A percentile compares a stretch with the other conserved stretches of the same genome.
Evolutionary conservation across 2,797 vertebrate genomes (phyloP).

Genomic region (Poeciliopsis infans): DNA sequence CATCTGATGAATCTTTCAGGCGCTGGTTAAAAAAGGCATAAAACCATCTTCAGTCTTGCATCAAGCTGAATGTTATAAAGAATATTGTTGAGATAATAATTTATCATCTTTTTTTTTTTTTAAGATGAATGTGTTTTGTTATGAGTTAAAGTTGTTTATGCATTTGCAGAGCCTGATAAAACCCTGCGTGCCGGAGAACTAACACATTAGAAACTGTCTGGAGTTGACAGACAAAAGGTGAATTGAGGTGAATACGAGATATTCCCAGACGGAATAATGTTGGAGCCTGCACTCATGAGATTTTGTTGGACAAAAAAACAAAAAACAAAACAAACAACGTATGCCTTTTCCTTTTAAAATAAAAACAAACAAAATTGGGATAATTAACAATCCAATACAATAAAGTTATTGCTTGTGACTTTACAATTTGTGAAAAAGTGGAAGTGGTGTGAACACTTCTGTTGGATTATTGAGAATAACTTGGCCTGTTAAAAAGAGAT

Average conservation of each 20-base stretch:
- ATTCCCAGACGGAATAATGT: neutral
- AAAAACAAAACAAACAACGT: neutral
- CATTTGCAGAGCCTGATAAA: neutral
- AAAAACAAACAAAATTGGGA: neutral
- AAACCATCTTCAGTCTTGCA: constrained; percentile 34
- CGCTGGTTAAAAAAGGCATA: constrained; percentile 14
- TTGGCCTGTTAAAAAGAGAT: constrained; percentile 40
- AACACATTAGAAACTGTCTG: neutral
- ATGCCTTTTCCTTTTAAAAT: neutral
- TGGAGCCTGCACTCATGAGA: neutral
- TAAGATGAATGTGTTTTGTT: constrained; percentile 10
- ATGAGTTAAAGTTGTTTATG: constrained; percentile 13
- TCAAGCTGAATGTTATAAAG: constrained; percentile 49
- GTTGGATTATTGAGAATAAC: neutral
- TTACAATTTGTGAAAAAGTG: neutral
- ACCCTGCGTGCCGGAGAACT: neutral
- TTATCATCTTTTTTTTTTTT: neutral
- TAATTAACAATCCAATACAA: neutral
- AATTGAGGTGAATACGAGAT: neutral
- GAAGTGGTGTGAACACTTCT: neutral
- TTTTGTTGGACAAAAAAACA: neutral
- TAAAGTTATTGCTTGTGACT: neutral
- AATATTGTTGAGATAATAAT: neutral
- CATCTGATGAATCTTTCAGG: constrained; percentile 21
- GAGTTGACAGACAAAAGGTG: neutral